Base-by-base conservation (phyloP, 1,140 invertebrate species). In the Drosophila grimshawi region DNA sequence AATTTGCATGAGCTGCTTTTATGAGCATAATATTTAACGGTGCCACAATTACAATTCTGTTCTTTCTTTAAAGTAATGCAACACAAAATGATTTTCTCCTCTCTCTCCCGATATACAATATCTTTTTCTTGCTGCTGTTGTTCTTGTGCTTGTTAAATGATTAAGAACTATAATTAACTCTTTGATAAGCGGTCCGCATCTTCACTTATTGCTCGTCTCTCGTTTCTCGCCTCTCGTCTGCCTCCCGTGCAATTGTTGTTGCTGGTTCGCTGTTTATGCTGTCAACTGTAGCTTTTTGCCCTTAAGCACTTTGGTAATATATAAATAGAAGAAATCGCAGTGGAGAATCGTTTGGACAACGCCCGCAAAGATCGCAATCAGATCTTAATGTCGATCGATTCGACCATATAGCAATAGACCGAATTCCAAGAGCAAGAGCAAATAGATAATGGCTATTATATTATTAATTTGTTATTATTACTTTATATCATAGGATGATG, bases 271-370 rank as follows among this genome's bases (percentile, higher is more conserved):
- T 35, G 37, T 33, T 96, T 98, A 99, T 93, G 98, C 98, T 89
- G 98, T 98, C 93, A 99, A 93, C 93, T 98, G 97, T 70, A 99
- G 94, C 93, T 98, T 98, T 94, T 98, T 98, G 86, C 98, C 98
- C 94, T 98, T 98, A 83, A 98, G 94, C 92, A 99, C 98, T 98
- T 99, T 99, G 92, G 98, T 99, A 92, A 99, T 97, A 93, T 99
- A 99, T 59, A 99, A 95, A 94, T 99, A 99, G 94, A 99, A 99
- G 95, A 99, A 99, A 94, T 99, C 99, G 94, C 98, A 99, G 93
- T 99, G 99, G 35, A 99, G 95, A 63, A 99, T 96, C 37, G 99
- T 99, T 93, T 99, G 99, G 39, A 99, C 96, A 66, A 98, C 95
- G 74, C 99, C 99, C 90, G 99, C 97, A 41, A 99, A 96, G 80